A percentile compares a stretch with the other conserved stretches of the same genome.
phyloP scores from a whole-genome alignment of 1,140 invertebrate species.

The Neodiprion fabricii region DNA sequence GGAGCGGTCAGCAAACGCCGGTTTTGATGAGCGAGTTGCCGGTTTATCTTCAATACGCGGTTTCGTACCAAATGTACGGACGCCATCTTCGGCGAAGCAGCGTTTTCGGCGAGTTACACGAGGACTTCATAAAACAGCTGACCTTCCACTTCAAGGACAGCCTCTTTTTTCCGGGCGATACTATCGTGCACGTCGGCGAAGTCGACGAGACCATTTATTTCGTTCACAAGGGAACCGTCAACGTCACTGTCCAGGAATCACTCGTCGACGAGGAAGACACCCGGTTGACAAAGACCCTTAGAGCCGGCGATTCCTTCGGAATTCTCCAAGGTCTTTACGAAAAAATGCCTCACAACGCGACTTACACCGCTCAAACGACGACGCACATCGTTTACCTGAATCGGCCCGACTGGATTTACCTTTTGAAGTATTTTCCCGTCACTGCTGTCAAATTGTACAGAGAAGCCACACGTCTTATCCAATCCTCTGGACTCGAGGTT shows the following conservation, averaged over 20 bases:
- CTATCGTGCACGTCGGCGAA: slow-evolving; percentile 22
- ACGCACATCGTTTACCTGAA: neutral
- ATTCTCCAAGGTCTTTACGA: slow-evolving; percentile 24
- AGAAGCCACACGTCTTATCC: neutral
- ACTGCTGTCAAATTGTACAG: neutral
- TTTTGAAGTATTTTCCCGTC: neutral
- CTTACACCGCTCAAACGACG: slow-evolving; percentile 20
- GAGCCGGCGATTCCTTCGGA: slow-evolving; percentile 25
- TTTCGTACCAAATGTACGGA: slow-evolving; percentile 27
- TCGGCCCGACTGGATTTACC: neutral
- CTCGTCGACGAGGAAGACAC: neutral
- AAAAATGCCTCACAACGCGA: slow-evolving; percentile 20
- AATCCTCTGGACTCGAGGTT: neutral
- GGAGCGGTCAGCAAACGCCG: neutral
- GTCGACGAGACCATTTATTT: slow-evolving; percentile 31
- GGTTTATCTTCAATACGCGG: slow-evolving; percentile 26
- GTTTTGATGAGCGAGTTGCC: slow-evolving; percentile 19
- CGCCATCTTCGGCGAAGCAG: slow-evolving; percentile 23
- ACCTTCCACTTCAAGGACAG: slow-evolving; percentile 20
- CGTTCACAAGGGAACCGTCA: slow-evolving; percentile 25
- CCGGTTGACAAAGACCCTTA: slow-evolving; percentile 23
- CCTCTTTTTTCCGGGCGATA: slow-evolving; percentile 27
- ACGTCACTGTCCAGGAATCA: neutral
- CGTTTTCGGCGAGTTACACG: slow-evolving; percentile 24
- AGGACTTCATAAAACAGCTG: slow-evolving; percentile 28